A percentile compares a stretch with the other conserved stretches of the same genome.
Conservation (phyloP, 2,797 vertebrate species). For the Monodelphis domestica region DNA sequence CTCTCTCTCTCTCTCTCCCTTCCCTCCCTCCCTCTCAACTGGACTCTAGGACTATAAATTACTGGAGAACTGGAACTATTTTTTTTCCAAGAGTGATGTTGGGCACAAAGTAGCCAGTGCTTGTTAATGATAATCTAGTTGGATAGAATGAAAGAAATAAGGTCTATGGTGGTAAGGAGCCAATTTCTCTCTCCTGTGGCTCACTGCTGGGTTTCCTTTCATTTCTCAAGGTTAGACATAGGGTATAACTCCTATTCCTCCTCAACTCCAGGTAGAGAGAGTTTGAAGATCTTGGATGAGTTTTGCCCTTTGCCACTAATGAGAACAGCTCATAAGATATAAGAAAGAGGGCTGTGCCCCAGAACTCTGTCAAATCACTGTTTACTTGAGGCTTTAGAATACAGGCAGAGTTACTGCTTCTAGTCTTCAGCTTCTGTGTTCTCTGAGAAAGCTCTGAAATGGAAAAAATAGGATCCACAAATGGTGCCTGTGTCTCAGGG, state of each 20-base stretch:
- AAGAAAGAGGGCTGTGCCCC: background rate
- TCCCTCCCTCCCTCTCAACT: background rate
- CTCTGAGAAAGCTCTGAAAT: background rate
- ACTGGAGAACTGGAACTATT: background rate
- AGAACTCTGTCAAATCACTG: background rate
- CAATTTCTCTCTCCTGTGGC: background rate
- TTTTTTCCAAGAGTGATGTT: background rate
- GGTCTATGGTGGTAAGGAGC: background rate
- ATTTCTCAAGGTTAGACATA: background rate
- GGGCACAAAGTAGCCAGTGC: background rate
- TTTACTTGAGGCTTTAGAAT: background rate
- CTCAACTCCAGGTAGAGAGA: background rate
- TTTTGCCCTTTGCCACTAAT: background rate
- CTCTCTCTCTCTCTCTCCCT: too few relatives aligned
- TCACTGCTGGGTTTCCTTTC: background rate
- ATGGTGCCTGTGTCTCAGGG: background rate
- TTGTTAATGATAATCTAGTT: background rate
- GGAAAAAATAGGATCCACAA: background rate
- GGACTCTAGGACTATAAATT: background rate
- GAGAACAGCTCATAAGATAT: too few relatives aligned
- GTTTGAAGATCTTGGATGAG: background rate
- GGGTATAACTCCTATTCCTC: background rate
- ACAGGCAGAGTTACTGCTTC: background rate
- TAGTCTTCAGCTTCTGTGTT: background rate
- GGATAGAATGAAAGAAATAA: background rate